phyloP scores from a whole-genome alignment of 1,140 invertebrate genomes.

The Drosophila burlai region DNA sequence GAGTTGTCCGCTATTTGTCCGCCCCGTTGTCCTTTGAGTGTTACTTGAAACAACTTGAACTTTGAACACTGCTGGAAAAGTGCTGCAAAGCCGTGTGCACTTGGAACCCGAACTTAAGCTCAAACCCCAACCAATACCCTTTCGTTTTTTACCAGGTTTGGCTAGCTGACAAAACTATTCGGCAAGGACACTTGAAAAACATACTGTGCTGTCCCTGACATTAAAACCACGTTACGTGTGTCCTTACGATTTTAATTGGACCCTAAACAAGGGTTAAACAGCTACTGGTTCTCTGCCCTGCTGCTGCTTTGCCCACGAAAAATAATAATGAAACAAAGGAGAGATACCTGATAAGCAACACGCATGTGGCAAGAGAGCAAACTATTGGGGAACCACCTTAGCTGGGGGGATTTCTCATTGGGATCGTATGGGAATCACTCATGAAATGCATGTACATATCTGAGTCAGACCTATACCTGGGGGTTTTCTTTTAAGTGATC shows the following conservation, averaged over 20 bases:
- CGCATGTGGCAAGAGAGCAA: conserved; percentile 40
- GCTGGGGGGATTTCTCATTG: not conserved
- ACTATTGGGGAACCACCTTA: conserved; percentile 15
- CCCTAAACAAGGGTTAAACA: conserved; percentile 53
- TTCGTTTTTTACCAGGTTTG: conserved; percentile 60
- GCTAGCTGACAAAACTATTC: conserved; percentile 71
- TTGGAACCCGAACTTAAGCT: conserved; percentile 38
- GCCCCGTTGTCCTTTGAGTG: conserved; percentile 55
- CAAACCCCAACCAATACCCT: conserved; percentile 10
- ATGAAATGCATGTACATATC: conserved; percentile 8
- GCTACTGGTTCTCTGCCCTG: not conserved
- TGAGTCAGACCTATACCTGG: not conserved
- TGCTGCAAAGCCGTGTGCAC: conserved; percentile 56
- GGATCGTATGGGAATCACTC: not conserved
- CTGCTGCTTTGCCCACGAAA: conserved; percentile 8
- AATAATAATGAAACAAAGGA: conserved; percentile 20
- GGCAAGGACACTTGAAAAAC: conserved; percentile 71
- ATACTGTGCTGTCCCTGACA: conserved; percentile 25
- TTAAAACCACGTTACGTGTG: conserved; percentile 66
- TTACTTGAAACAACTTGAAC: conserved; percentile 73
- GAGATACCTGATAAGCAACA: conserved; percentile 66
- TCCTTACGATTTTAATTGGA: conserved; percentile 69
- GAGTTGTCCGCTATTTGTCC: conserved; percentile 44
- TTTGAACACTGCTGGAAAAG: conserved; percentile 66
- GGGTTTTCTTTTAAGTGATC: conserved; percentile 9